These are phyloP conservation scores for Onychorhynchus coronatus DNA, from an alignment of 2,113 vertebrate species.

Conservation along the genomic window DNA sequence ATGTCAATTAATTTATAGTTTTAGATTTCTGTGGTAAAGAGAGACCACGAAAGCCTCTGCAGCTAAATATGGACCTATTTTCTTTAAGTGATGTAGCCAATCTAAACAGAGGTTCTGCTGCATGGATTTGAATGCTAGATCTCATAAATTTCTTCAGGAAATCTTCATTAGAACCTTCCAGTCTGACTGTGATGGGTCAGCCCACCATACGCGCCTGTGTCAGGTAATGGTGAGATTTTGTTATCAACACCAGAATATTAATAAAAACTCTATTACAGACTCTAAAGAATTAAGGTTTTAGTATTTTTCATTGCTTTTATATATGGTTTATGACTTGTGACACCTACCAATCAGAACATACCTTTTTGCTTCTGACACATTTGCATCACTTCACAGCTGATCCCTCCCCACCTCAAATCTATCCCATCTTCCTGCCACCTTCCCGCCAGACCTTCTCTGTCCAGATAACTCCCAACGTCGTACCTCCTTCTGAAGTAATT, in stretches of 20 bases:
- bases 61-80: not conserved
- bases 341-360: not conserved
- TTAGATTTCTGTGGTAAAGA: not conserved
- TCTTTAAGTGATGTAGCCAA: not conserved
- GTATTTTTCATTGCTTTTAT: not conserved
- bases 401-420: not conserved
- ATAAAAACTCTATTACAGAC: not conserved
- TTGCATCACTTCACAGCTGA: rapidly evolving
- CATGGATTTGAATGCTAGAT: not conserved
- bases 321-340: not conserved
- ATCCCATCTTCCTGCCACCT: not conserved
- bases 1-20: not conserved
- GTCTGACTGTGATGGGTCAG: not conserved
- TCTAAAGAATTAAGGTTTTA: not conserved
- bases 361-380: not conserved
- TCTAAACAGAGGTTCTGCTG: not conserved
- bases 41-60: not conserved
- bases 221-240: not conserved
- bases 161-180: not conserved
- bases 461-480: not conserved
- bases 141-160: not conserved
- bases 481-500: not conserved
- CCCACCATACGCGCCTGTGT: not conserved
- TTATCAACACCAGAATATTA: not conserved
- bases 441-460: not conserved